These are phyloP conservation scores for Heliothis virescens DNA, from an alignment of 1,140 invertebrate species.

Conservation along the genomic window DNA sequence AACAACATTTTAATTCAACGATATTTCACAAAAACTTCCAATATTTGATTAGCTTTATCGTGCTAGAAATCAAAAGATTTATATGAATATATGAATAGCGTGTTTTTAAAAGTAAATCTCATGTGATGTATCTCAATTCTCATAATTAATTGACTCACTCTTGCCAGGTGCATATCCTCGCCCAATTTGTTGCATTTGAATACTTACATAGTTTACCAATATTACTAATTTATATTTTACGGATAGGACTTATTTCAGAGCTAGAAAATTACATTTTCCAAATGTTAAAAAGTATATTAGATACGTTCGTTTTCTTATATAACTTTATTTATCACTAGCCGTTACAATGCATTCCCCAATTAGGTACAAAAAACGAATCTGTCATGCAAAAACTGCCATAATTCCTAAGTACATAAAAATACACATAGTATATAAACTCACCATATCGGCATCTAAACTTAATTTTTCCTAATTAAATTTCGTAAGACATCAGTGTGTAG, in stretches of 20 bases:
- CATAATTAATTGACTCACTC: not conserved
- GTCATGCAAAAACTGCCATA: no score
- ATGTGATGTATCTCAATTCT: conserved; percentile 36
- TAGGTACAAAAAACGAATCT: no score
- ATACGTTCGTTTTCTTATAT: no score
- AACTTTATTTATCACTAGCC: no score
- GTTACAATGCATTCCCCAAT: no score
- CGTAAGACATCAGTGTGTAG: not conserved
- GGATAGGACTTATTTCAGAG: no score
- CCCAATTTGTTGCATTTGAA: not conserved
- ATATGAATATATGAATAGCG: not conserved
- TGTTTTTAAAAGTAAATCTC: conserved; percentile 22
- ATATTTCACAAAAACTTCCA: not conserved
- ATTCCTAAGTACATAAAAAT: no score
- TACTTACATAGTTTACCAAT: not conserved
- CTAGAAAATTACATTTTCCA: no score
- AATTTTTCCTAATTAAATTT: not conserved
- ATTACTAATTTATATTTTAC: not conserved
- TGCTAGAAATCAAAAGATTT: not conserved
- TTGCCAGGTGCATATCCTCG: not conserved
- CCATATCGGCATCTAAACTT: not conserved
- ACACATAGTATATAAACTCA: not conserved
- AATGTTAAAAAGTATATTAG: no score
- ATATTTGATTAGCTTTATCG: not conserved
- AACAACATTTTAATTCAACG: not conserved